Evolutionary conservation across 2,113 vertebrate species (phyloP).

Genomic region (Elaphurus davidianus): DNA sequence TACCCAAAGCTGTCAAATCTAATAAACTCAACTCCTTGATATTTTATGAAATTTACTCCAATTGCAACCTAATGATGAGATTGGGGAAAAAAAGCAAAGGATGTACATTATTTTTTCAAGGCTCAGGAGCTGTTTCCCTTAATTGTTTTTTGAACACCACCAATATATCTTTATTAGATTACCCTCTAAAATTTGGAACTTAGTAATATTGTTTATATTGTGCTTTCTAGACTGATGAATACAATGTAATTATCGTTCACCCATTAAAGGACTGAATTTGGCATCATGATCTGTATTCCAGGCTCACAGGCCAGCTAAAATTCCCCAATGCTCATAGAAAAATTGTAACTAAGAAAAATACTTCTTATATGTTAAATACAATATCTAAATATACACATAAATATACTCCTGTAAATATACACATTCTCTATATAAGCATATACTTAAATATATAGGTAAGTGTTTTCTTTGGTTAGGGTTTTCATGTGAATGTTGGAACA

Average conservation of each 20-base stretch:
- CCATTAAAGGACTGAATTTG: slow-evolving; percentile 71
- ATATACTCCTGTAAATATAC: background rate
- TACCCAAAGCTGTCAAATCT: slow-evolving; percentile 30
- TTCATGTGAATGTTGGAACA: background rate
- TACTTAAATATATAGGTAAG: background rate
- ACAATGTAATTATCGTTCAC: slow-evolving; percentile 73
- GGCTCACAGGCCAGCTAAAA: background rate
- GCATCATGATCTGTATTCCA: slow-evolving; percentile 59
- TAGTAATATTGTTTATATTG: slow-evolving; percentile 66
- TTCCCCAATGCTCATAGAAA: background rate
- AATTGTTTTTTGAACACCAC: slow-evolving; percentile 48
- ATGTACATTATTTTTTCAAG: background rate
- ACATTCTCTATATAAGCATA: background rate
- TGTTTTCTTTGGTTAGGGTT: background rate
- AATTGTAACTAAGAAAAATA: slow-evolving; percentile 10
- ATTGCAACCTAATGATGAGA: background rate
- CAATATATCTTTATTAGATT: slow-evolving; percentile 70
- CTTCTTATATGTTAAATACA: background rate
- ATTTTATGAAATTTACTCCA: slow-evolving; percentile 54
- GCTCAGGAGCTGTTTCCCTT: slow-evolving; percentile 46
- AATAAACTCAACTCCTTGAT: slow-evolving; percentile 33
- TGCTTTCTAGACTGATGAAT: slow-evolving; percentile 66
- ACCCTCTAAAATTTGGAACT: slow-evolving; percentile 61
- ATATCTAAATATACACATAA: background rate
- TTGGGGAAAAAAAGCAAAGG: background rate